Conservation (phyloP, 2,888 invertebrate species). For the Belgica antarctica region DNA sequence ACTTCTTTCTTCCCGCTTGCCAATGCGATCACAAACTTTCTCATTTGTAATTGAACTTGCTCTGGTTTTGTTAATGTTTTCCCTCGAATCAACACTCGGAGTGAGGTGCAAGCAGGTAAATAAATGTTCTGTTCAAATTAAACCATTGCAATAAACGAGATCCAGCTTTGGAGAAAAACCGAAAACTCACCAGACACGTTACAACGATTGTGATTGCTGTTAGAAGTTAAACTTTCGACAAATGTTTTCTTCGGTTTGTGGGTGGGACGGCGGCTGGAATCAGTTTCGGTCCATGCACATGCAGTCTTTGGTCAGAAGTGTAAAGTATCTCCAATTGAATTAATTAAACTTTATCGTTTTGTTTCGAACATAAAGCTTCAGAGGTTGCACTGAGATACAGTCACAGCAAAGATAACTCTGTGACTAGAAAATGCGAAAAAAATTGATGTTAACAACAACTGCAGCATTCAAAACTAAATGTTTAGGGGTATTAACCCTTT, state of each 20-base stretch:
- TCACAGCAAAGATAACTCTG: neutral
- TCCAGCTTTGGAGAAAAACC: neutral
- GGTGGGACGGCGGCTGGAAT: neutral
- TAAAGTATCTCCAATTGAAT: slow-evolving; percentile 23
- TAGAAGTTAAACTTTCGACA: neutral
- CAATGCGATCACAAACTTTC: neutral
- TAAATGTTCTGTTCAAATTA: neutral
- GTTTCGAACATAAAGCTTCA: neutral
- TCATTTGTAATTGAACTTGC: neutral
- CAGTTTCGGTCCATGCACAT: neutral
- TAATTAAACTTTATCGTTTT: slow-evolving; percentile 28
- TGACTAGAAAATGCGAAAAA: neutral
- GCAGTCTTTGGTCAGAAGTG: too few relatives aligned
- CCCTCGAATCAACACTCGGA: neutral
- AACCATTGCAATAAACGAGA: neutral
- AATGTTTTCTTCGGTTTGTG: neutral
- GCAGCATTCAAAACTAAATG: too few relatives aligned
- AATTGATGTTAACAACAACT: neutral
- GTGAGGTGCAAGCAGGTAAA: neutral
- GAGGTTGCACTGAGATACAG: neutral
- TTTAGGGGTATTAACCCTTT: too few relatives aligned
- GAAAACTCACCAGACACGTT: neutral
- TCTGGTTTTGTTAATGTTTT: neutral
- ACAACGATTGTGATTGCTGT: neutral
- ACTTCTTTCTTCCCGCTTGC: neutral